Evolutionary conservation across 1,140 invertebrate species (phyloP).

Genomic region (Chironomus tepperi): DNA sequence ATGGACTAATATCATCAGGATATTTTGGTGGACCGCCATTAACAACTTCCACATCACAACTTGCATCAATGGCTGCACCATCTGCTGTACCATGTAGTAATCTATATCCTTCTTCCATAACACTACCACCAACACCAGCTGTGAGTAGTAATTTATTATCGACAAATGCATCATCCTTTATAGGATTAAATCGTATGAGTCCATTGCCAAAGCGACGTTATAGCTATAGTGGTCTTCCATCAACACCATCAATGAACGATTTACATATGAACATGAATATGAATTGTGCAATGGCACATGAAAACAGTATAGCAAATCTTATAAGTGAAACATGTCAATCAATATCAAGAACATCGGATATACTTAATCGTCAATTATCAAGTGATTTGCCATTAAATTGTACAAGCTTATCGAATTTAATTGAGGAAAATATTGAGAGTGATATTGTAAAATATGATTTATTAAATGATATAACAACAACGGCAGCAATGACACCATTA

Average conservation of each 20-base stretch:
- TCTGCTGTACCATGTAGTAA: constrained; percentile 27
- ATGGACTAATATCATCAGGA: neutral
- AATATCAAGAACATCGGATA: constrained; percentile 39
- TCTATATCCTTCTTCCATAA: constrained; percentile 27
- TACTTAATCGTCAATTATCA: constrained; percentile 30
- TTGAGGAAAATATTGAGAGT: constrained; percentile 17
- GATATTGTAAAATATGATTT: constrained; percentile 19
- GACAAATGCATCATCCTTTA: constrained; percentile 16
- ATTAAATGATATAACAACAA: constrained; percentile 6
- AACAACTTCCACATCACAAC: neutral
- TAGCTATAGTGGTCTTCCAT: constrained; percentile 38
- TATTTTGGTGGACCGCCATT: constrained; percentile 9
- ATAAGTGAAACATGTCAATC: constrained; percentile 40
- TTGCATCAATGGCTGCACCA: constrained; percentile 25
- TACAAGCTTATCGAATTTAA: constrained; percentile 11
- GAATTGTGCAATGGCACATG: neutral
- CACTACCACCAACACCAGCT: constrained; percentile 1
- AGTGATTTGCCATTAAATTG: neutral
- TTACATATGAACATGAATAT: constrained; percentile 25
- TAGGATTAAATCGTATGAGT: constrained; percentile 11
- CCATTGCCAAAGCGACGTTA: constrained; percentile 38
- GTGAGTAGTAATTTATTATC: neutral
- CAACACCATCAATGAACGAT: constrained; percentile 33
- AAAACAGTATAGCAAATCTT: constrained; percentile 31
- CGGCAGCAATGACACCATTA: neutral